Evolutionary conservation across 1,140 invertebrate species (phyloP).

Genomic region (Linepithema humile): DNA sequence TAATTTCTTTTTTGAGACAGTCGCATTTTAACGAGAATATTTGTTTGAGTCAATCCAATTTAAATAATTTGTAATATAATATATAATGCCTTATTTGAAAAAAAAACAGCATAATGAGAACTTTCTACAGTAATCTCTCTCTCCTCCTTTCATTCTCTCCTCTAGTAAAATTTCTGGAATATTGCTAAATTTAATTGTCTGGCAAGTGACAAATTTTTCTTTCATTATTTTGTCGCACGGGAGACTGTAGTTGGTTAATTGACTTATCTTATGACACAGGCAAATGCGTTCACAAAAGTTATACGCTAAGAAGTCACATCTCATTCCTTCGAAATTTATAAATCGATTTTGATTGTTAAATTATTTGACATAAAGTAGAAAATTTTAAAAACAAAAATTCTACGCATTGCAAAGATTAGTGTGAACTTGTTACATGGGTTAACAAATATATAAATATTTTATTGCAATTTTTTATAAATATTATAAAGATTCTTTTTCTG

Average conservation of each 20-base stretch:
- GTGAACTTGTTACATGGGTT: not conserved
- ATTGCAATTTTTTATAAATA: not conserved
- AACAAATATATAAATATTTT: not conserved
- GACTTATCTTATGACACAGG: not conserved
- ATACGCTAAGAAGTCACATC: not conserved
- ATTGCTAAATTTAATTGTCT: slow-evolving; percentile 24
- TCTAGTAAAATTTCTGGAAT: not conserved
- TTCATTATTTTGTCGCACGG: not conserved
- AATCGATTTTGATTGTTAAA: not conserved
- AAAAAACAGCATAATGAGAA: not conserved
- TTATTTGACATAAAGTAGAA: not conserved
- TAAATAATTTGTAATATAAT: not conserved
- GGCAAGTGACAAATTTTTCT: not conserved
- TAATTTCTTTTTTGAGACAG: not conserved
- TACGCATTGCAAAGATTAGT: not conserved
- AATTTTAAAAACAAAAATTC: not conserved
- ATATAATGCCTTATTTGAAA: not conserved
- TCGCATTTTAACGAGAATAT: not conserved
- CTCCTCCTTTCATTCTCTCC: no score
- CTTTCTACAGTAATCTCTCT: no score
- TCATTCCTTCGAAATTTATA: not conserved
- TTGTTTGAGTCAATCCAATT: not conserved
- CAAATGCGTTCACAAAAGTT: not conserved
- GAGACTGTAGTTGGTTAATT: slow-evolving; percentile 24
- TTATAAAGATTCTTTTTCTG: not conserved